Evolutionary conservation across 2,888 invertebrate species (phyloP).

Genomic region (Acanthosepion pharaonis): DNA sequence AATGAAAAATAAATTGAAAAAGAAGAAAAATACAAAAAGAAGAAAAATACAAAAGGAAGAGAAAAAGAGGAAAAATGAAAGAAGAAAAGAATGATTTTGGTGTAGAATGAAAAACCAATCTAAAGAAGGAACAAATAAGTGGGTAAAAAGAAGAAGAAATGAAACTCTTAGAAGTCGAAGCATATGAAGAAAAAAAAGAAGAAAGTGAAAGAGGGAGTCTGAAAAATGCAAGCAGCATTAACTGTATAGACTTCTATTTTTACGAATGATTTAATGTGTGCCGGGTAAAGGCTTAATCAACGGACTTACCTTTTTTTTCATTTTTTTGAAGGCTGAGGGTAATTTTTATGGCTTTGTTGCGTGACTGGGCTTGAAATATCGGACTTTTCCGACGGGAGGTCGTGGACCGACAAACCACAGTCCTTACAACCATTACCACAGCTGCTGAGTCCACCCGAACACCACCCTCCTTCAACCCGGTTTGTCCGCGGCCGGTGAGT

Average conservation of each 20-base stretch:
- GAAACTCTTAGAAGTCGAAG: background rate
- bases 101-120: too few species aligned
- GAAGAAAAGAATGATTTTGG: background rate
- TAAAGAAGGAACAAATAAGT: too few species aligned
- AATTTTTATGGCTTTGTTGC: conserved; percentile 33
- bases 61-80: background rate
- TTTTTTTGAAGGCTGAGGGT: conserved; percentile 2
- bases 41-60: background rate
- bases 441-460: background rate
- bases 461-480: background rate
- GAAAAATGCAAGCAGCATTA: background rate
- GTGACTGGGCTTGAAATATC: conserved; percentile 33
- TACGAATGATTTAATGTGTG: background rate
- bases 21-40: background rate
- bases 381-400: conserved; percentile 22
- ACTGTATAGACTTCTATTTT: background rate
- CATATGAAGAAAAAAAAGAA: background rate
- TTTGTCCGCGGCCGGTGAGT: background rate
- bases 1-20: background rate
- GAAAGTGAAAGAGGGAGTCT: background rate
- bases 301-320: background rate
- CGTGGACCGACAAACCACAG: background rate
- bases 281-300: conserved; percentile 33
- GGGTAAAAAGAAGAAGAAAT: background rate
- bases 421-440: background rate